phyloP scores from a whole-genome alignment of 1,140 invertebrate species.

The Scaptomyza montana region DNA sequence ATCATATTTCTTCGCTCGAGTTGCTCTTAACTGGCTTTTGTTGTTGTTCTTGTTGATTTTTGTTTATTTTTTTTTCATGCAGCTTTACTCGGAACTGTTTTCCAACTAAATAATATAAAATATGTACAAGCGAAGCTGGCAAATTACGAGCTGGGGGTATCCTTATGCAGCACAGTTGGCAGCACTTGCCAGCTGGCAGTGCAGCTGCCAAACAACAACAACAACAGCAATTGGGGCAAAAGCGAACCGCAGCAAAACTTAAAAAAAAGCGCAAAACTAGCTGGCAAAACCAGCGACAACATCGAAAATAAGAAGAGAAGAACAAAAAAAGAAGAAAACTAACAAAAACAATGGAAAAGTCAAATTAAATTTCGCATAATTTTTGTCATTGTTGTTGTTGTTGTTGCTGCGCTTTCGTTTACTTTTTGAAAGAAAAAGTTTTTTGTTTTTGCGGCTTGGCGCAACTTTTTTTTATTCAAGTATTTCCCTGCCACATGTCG shows the following conservation, averaged over 20 bases:
- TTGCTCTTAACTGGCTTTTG: slow-evolving; percentile 9
- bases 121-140: slow-evolving; percentile 75
- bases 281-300: slow-evolving; percentile 45
- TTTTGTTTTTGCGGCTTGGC: slow-evolving; percentile 80
- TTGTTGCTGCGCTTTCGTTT: slow-evolving; percentile 49
- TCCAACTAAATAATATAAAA: slow-evolving; percentile 78
- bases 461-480: slow-evolving; percentile 36
- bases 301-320: slow-evolving; percentile 28
- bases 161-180: slow-evolving; percentile 62
- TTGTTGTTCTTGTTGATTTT: background rate
- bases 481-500: slow-evolving; percentile 64
- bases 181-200: slow-evolving; percentile 50
- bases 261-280: slow-evolving; percentile 73
- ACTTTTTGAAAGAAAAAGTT: slow-evolving; percentile 49
- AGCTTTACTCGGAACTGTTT: slow-evolving; percentile 30
- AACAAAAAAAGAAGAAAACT: slow-evolving; percentile 8
- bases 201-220: slow-evolving; percentile 27
- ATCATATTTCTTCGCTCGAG: slow-evolving; percentile 25
- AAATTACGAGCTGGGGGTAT: slow-evolving; percentile 67
- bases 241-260: slow-evolving; percentile 47
- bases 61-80: background rate
- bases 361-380: slow-evolving; percentile 83
- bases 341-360: slow-evolving; percentile 63
- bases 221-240: slow-evolving; percentile 18
- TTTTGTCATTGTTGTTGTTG: slow-evolving; percentile 55